Evolutionary conservation across 1,140 invertebrate genomes (phyloP).

Genomic region (Drosophila sproati): DNA sequence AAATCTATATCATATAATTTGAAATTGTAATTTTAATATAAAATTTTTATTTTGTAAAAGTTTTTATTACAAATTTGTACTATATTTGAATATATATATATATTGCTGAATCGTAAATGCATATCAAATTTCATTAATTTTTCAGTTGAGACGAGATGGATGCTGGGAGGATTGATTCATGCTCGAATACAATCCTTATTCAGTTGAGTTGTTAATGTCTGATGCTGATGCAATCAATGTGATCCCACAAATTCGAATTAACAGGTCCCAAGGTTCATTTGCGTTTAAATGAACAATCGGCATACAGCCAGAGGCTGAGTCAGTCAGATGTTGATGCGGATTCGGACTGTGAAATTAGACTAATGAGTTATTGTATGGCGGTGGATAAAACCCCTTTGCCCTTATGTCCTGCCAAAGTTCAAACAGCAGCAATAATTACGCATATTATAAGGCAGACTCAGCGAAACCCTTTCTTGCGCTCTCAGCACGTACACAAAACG

Average conservation of each 20-base stretch:
- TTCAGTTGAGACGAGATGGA: too few species aligned
- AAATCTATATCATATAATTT: too few species aligned
- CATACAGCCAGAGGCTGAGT: background rate
- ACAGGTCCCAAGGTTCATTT: slow-evolving; percentile 71
- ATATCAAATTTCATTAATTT: too few species aligned
- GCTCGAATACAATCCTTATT: too few species aligned
- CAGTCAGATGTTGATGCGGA: background rate
- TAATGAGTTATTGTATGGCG: slow-evolving; percentile 74
- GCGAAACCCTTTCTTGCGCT: slow-evolving; percentile 43
- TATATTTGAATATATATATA: too few species aligned
- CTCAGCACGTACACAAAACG: slow-evolving; percentile 13
- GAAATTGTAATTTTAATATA: too few species aligned
- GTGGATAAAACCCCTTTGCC: slow-evolving; percentile 23
- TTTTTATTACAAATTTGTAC: too few species aligned
- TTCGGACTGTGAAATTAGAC: slow-evolving; percentile 35
- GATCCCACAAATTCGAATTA: slow-evolving; percentile 18
- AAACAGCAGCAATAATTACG: slow-evolving; percentile 69
- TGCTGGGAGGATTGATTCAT: too few species aligned
- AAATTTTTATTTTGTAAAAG: too few species aligned
- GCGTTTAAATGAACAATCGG: slow-evolving; percentile 67
- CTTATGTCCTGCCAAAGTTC: slow-evolving; percentile 48
- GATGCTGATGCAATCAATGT: slow-evolving; percentile 48
- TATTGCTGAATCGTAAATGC: too few species aligned
- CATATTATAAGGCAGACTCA: slow-evolving; percentile 54
- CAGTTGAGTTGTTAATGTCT: too few species aligned